Conservation (phyloP, 2,113 vertebrate species). For the Accipiter cooperii region DNA sequence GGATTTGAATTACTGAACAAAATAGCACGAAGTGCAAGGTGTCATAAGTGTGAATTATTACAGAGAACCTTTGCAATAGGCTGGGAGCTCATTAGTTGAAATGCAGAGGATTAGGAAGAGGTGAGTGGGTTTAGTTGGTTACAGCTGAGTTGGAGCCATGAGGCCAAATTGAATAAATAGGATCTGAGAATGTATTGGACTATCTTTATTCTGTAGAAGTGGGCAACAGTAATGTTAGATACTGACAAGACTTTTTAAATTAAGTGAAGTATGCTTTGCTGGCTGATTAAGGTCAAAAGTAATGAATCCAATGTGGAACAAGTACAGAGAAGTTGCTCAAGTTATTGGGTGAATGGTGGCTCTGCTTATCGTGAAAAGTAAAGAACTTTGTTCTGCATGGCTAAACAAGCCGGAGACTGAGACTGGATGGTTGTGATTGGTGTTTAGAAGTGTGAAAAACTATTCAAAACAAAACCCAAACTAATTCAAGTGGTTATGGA, state of each 20-base stretch:
- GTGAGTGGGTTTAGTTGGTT: neutral
- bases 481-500: neutral
- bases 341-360: neutral
- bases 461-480: neutral
- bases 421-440: neutral
- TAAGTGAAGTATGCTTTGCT: neutral
- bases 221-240: neutral
- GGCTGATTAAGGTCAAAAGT: neutral
- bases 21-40: neutral
- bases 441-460: neutral
- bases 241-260: neutral
- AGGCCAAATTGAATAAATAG: neutral
- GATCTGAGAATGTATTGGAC: neutral
- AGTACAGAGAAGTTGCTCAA: neutral
- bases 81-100: neutral
- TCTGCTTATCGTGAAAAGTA: neutral
- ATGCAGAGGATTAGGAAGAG: neutral
- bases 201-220: neutral
- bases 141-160: neutral
- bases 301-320: neutral
- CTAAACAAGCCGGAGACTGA: neutral
- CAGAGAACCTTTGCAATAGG: neutral
- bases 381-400: neutral
- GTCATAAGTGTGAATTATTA: neutral
- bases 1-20: neutral